Base-by-base conservation (phyloP, 2,888 invertebrate genomes). In the Archips crataeganus region DNA sequence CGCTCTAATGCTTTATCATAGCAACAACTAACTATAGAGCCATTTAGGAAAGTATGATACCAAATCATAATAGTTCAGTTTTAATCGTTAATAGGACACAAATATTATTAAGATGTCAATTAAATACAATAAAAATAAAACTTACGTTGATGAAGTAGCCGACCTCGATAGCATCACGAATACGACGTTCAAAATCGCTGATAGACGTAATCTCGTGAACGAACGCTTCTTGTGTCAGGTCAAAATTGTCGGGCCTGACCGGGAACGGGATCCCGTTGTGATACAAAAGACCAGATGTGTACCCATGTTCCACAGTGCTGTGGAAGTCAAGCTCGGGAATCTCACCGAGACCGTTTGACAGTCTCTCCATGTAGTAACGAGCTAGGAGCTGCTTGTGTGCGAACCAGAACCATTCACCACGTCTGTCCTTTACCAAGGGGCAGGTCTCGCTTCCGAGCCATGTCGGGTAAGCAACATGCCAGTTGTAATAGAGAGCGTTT, bases 351-450 rank as follows among this genome's bases (percentile, higher is more conserved):
- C 96, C 96, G 83, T 96, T 96, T 10, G 97, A 96, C 71, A 97
- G 90, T 86, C 97, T 96, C 86, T 97, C 97, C 90, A 97, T 93
- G 84, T 97, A 96, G 89, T 97, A 97, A 78, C 96, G 96, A 75
- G 96, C 95, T 77, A 97, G 80, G 13, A 97, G 80, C 87, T 97
- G 96, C 82, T 96, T 96, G 82, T 97, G 95, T 75, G 95, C 85
- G 86, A 95, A 96, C 86, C 96, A 95, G 89, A 95, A 96, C 74
- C 92, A 88, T 88, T 96, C 96, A 69, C 97, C 97, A 80, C 96
- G 96, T 75, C 93, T 94, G 80, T 96, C 95, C 79, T 95, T 95
- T 54, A 90, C 82, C 67, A 95, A 83, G 75, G 94, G 90, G 78
- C 94, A 95, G 65, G 94, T 91, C 15, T 94, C 88, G 70, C 95